Conservation (phyloP, 2,888 invertebrate genomes). For the Melieria picta region DNA sequence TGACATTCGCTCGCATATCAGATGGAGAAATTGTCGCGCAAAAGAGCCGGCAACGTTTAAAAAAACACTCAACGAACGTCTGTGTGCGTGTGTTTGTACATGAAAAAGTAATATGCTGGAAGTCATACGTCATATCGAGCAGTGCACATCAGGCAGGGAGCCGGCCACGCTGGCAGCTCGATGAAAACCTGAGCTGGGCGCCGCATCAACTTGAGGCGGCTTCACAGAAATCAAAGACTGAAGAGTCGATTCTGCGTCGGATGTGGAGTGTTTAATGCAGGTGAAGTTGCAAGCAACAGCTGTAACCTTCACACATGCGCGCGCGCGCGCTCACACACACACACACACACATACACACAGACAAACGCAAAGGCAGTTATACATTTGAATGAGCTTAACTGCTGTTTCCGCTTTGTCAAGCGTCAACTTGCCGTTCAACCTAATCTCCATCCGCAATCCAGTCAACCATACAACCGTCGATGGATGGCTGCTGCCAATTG, state of each 20-base stretch:
- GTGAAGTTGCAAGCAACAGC: neutral
- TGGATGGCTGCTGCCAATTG: too few relatives aligned
- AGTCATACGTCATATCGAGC: too few relatives aligned
- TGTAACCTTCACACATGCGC: neutral
- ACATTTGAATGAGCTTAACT: slow-evolving; percentile 6
- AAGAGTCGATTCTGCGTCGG: neutral
- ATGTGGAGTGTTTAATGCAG: neutral
- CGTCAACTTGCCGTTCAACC: neutral
- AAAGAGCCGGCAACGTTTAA: neutral
- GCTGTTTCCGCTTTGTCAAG: slow-evolving; percentile 2
- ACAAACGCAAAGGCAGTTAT: neutral
- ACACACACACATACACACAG: too few relatives aligned
- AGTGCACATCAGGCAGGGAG: too few relatives aligned
- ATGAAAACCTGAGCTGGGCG: too few relatives aligned
- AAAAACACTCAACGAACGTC: too few relatives aligned
- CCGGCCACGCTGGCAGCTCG: too few relatives aligned
- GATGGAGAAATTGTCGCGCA: slow-evolving; percentile 11
- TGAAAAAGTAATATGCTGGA: too few relatives aligned
- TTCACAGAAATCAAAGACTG: too few relatives aligned
- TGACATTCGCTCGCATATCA: slow-evolving; percentile 30
- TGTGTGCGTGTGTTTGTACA: too few relatives aligned
- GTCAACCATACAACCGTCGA: too few relatives aligned
- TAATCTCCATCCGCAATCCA: neutral
- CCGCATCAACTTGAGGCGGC: too few relatives aligned
- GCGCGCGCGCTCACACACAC: neutral